Base-by-base conservation (phyloP, 1,140 invertebrate species). In the Hestina assimilis region DNA sequence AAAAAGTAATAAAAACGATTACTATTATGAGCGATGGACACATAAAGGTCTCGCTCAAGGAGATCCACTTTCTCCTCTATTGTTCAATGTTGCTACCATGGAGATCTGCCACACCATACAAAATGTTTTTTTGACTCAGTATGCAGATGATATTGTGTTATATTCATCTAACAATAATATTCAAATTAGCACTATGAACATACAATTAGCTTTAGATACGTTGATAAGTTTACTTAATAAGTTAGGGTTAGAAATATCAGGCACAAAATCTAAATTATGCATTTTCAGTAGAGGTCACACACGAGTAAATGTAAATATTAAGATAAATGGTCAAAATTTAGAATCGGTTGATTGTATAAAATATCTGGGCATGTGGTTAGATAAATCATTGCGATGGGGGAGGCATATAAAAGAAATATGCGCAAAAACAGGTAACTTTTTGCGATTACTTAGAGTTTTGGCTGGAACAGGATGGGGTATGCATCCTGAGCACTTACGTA, bases 41-140 rank as follows among this genome's bases (percentile, higher is more conserved):
- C 35, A 23, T 46, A 63, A 23, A 53, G 70, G 70, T 33, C 15
- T 72, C 7, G 63, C 66, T 7, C 66, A 72, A 29, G 68, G 68
- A 8, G 69, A 71, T 20, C 69, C 65, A n/a, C 11, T 68, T 2
- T 63, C 62, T 15, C 69, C 65, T 7, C 51, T 72, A 8, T 40
- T 72, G 9, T 72, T 72, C 42, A 72, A 72, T 51, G 48, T 72
- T 24, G 54, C 43, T 6, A 69, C 62, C 6, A 14, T 29, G 8
- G 40, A 53, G 17, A 59, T 68, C 6, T 45, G 43, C 46, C 35
- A 54, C 12, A 7, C 15, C 19, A 53, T 59, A 2, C 20, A 31
- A 42, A 48, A 61, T 53, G 46, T 63, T 7, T 21, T 9, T 6
- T 26, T 63, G 12, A 42, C 41, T 12, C 69, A 72, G 19, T 72